phyloP scores from a whole-genome alignment of 2,113 vertebrate genomes.

The Xiphophorus maculatus region DNA sequence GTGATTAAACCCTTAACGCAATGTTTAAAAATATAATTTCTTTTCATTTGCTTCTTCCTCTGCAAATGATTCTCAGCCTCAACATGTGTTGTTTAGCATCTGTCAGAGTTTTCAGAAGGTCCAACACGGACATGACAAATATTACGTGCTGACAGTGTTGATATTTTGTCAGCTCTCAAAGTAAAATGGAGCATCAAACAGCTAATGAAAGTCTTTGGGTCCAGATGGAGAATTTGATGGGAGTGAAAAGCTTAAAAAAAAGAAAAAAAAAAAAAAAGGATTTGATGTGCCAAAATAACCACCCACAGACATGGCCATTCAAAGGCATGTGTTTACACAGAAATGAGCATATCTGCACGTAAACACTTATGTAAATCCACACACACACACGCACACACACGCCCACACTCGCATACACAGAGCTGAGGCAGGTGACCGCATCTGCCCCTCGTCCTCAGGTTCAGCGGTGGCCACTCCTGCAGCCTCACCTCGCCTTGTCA shows the following conservation, averaged over 20 bases:
- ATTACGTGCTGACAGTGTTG: constrained; percentile 38
- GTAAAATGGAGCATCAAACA: constrained; percentile 48
- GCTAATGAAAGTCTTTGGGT: constrained; percentile 62
- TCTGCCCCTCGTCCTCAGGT: constrained; percentile 75
- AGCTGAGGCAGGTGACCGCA: constrained; percentile 61
- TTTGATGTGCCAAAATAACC: constrained; percentile 54
- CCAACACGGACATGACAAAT: constrained; percentile 50
- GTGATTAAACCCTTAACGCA: neutral
- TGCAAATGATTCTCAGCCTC: constrained; percentile 13
- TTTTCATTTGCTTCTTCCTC: constrained; percentile 1
- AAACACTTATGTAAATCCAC: constrained; percentile 12
- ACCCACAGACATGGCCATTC: constrained; percentile 47
- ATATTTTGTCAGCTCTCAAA: constrained; percentile 73
- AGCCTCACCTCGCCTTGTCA: constrained; percentile 70
- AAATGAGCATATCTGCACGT: constrained; percentile 6
- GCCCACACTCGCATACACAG: neutral
- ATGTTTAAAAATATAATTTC: neutral
- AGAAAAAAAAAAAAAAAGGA: constrained; percentile 27
- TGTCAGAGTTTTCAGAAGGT: constrained; percentile 59
- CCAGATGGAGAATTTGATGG: constrained; percentile 74
- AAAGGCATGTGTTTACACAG: constrained; percentile 23
- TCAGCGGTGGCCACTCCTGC: constrained; percentile 66
- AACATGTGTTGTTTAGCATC: constrained; percentile 64
- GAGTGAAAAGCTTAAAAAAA: constrained; percentile 13
- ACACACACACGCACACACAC: constrained; percentile 3